Evolutionary conservation across 2,888 invertebrate genomes (phyloP).

Genomic region (Therioaphis trifolii): DNA sequence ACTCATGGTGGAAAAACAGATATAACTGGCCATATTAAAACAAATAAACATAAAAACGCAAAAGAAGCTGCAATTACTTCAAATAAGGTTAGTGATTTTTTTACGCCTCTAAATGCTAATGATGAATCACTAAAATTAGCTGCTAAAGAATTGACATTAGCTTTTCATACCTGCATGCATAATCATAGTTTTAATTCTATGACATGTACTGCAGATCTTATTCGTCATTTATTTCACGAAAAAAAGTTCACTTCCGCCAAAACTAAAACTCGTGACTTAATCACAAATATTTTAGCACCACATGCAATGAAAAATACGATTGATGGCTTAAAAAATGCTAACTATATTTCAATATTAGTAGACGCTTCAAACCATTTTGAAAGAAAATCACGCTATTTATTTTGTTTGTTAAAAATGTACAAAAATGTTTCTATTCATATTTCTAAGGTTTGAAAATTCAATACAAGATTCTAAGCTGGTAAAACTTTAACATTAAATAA

Average conservation of each 20-base stretch:
- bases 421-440: too few relatives aligned
- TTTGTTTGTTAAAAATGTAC: too few relatives aligned
- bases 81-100: constrained; percentile 1
- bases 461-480: too few relatives aligned
- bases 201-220: not conserved
- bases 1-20: not conserved
- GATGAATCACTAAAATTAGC: constrained; percentile 8
- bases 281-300: not conserved
- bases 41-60: constrained; percentile 17
- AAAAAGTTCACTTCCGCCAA: not conserved
- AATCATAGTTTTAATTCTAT: too few relatives aligned
- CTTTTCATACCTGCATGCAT: too few relatives aligned
- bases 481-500: too few relatives aligned
- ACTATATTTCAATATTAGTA: not conserved
- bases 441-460: too few relatives aligned
- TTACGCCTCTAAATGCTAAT: constrained; percentile 11
- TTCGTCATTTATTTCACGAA: constrained; percentile 1
- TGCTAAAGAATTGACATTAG: too few relatives aligned
- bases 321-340: not conserved
- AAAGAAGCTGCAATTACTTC: not conserved
- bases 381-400: too few relatives aligned
- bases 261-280: constrained; percentile 16
- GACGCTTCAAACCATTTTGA: not conserved
- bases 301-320: not conserved
- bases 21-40: not conserved